phyloP scores from a whole-genome alignment of 1,140 invertebrate species.

The Babylonia areolata region DNA sequence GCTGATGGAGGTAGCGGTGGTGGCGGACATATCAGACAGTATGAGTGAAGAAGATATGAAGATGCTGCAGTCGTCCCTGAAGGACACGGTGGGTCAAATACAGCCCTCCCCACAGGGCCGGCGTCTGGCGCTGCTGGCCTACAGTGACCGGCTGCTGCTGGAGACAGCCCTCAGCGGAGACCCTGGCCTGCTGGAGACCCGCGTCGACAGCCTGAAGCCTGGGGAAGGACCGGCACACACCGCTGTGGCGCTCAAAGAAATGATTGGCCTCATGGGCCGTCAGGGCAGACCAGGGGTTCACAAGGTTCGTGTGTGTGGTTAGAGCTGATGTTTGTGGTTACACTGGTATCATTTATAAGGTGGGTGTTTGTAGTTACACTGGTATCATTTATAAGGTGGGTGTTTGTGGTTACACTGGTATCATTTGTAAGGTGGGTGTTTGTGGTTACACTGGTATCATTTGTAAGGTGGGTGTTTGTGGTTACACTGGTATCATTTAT shows the following conservation, averaged over 20 bases:
- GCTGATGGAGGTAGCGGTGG: neutral
- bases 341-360: too few species aligned
- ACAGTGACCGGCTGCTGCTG: neutral
- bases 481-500: too few species aligned
- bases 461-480: too few species aligned
- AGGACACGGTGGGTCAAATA: neutral
- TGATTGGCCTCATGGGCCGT: neutral
- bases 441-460: too few species aligned
- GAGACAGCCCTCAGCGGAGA: neutral
- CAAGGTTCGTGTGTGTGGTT: neutral
- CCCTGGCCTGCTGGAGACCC: neutral
- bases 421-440: too few species aligned
- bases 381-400: too few species aligned
- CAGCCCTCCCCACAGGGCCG: neutral
- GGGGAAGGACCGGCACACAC: neutral
- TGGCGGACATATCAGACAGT: slow-evolving; percentile 12
- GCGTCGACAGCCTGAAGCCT: neutral
- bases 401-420: too few species aligned
- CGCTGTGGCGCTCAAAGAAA: neutral
- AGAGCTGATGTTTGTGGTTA: too few species aligned
- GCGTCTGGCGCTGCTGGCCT: neutral
- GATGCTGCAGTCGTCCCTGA: neutral
- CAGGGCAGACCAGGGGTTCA: neutral
- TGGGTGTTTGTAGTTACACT: too few species aligned
- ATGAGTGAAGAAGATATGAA: neutral